These are phyloP conservation scores for Natator depressus DNA, from an alignment of 2,113 vertebrate species.

Conservation along the genomic window DNA sequence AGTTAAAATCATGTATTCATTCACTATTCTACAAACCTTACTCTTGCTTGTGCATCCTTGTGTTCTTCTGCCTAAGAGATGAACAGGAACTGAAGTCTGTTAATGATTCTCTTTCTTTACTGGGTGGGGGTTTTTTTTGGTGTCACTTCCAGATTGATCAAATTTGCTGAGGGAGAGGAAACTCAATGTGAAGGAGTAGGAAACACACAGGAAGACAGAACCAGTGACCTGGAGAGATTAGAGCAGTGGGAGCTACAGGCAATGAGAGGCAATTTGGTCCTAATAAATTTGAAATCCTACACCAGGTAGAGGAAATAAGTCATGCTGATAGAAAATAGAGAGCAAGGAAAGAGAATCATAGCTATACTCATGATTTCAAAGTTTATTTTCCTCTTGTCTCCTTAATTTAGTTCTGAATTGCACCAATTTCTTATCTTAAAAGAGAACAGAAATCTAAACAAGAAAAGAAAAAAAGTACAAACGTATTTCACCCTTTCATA, in stretches of 20 bases:
- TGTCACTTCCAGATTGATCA: not conserved
- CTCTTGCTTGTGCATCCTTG: not conserved
- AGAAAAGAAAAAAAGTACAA: not conserved
- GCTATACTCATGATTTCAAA: not conserved
- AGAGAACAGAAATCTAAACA: not conserved
- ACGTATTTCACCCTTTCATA: not conserved
- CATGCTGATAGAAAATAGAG: not conserved
- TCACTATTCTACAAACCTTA: slow-evolving; percentile 4
- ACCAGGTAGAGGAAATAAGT: not conserved
- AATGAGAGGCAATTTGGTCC: not conserved
- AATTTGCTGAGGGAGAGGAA: not conserved
- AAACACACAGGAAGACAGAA: slow-evolving; percentile 33
- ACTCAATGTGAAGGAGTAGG: not conserved
- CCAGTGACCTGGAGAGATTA: not conserved
- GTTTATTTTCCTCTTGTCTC: slow-evolving; percentile 42
- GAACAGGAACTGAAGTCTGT: not conserved
- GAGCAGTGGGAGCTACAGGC: not conserved
- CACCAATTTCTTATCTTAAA: not conserved
- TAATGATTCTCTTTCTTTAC: not conserved
- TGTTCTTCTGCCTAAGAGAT: not conserved
- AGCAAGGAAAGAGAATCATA: not conserved
- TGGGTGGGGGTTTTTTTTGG: fast-evolving
- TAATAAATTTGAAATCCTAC: not conserved
- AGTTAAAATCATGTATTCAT: not conserved
- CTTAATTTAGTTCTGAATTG: not conserved